These are phyloP conservation scores for Heliconius himera DNA, from an alignment of 1,140 invertebrate species.

Conservation along the genomic window DNA sequence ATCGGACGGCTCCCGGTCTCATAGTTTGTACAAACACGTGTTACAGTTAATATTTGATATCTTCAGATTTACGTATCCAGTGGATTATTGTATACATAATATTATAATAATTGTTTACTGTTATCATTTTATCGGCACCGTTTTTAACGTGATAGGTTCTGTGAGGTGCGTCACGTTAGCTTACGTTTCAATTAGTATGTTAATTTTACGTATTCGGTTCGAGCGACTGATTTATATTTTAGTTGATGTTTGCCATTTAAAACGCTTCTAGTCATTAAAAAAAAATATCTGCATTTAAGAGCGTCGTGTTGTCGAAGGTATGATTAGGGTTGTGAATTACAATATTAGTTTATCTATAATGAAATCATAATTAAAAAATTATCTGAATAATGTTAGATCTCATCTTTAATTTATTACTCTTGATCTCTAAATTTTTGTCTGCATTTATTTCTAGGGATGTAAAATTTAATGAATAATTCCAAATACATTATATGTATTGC, in stretches of 20 bases:
- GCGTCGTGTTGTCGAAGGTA: conserved; percentile 54
- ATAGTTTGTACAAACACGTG: conserved; percentile 76
- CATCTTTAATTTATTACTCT: conserved; percentile 59
- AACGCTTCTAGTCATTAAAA: conserved; percentile 72
- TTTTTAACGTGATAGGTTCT: not conserved
- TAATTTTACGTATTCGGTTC: conserved; percentile 26
- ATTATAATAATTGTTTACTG: conserved; percentile 48
- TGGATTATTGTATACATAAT: conserved; percentile 41
- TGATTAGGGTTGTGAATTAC: conserved; percentile 79
- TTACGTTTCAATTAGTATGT: conserved; percentile 5
- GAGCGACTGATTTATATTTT: conserved; percentile 37
- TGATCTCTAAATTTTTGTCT: conserved; percentile 73
- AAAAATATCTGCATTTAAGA: conserved; percentile 66
- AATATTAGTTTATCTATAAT: conserved; percentile 70
- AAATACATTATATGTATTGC: conserved; percentile 40
- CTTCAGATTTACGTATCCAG: conserved; percentile 54
- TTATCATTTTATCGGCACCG: conserved; percentile 31
- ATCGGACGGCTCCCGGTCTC: conserved; percentile 76
- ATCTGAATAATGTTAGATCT: conserved; percentile 67
- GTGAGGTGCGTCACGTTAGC: conserved; percentile 16
- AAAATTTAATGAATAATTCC: conserved; percentile 26
- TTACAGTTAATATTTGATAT: conserved; percentile 66
- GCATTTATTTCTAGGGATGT: conserved; percentile 67
- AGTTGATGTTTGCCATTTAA: conserved; percentile 65
- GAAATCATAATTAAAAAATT: conserved; percentile 51